phyloP scores from a whole-genome alignment of 2,888 invertebrate genomes.

The Molorchus minor region DNA sequence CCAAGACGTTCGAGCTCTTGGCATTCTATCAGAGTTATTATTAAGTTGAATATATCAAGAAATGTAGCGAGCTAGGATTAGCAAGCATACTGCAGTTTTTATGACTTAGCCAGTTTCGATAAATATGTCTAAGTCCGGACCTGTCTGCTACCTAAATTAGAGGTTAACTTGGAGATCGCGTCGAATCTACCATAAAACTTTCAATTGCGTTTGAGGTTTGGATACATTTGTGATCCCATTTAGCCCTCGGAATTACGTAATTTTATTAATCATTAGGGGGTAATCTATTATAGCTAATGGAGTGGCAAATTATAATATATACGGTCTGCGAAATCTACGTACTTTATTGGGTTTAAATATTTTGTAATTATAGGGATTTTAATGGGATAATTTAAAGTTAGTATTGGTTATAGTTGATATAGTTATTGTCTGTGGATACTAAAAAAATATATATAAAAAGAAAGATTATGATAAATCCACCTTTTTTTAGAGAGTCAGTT shows the following conservation, averaged over 20 bases:
- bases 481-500: no score
- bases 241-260: slow-evolving; percentile 10
- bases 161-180: slow-evolving; percentile 29
- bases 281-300: slow-evolving; percentile 7
- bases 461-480: no score
- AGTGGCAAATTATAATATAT: slow-evolving; percentile 3
- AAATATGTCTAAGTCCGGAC: not conserved
- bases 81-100: not conserved
- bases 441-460: no score
- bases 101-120: not conserved
- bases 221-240: slow-evolving; percentile 23
- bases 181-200: slow-evolving; percentile 28
- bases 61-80: not conserved
- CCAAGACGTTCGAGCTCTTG: no score
- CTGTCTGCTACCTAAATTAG: slow-evolving; percentile 12
- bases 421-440: no score
- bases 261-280: slow-evolving; percentile 10
- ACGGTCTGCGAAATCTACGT: no score
- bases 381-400: no score
- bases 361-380: no score
- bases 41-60: not conserved
- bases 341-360: no score
- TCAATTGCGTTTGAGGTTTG: slow-evolving; percentile 30
- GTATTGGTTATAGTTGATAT: no score
- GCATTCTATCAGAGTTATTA: not conserved